Percentiles rank a stretch among this genome's conserved stretches.
Conservation (phyloP, 1,140 invertebrate species). For the Ridgeia piscesae region DNA sequence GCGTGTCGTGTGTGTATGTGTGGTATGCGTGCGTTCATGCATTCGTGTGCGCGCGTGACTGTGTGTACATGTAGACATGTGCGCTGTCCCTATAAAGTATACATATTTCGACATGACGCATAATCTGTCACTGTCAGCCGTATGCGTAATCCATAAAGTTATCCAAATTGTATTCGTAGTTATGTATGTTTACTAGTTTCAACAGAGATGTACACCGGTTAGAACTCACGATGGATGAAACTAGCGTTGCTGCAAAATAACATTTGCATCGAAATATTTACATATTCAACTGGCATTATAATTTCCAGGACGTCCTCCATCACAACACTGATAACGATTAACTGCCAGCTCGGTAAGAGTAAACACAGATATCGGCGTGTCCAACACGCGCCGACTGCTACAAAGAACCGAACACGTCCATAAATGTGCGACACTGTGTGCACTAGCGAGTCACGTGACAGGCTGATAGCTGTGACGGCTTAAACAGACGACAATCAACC, state of each 20-base stretch:
- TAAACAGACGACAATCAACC: background rate
- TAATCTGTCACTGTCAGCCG: no score
- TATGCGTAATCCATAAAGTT: background rate
- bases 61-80: background rate
- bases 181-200: background rate
- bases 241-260: background rate
- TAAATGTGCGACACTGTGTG: background rate
- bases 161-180: background rate
- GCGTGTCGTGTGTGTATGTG: background rate
- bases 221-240: background rate
- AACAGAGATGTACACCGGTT: background rate
- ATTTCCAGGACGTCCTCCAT: background rate
- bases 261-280: background rate
- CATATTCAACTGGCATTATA: background rate
- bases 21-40: background rate
- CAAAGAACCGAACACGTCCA: background rate
- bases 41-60: background rate
- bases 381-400: background rate
- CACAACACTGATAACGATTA: background rate
- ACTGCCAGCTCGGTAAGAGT: background rate
- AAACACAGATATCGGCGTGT: background rate
- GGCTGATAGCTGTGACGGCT: background rate
- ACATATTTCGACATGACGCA: no score
- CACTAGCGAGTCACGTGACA: background rate
- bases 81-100: no score